phyloP scores from a whole-genome alignment of 2,888 invertebrate species.

The Papilio demoleus region DNA sequence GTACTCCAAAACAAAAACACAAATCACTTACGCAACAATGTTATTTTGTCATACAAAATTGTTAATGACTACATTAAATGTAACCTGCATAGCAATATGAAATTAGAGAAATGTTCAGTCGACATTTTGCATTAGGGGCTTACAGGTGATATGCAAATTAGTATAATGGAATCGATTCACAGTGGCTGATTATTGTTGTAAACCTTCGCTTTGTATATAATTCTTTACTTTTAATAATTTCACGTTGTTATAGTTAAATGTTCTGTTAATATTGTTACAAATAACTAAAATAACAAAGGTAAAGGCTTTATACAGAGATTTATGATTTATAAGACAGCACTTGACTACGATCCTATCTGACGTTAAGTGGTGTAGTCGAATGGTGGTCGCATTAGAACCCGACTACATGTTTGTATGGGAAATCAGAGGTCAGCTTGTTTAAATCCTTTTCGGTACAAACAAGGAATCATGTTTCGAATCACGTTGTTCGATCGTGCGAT shows the following conservation, averaged over 20 bases:
- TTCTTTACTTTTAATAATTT: background rate
- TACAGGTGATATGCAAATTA: constrained; percentile 13
- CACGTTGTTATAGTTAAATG: background rate
- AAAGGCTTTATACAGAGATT: background rate
- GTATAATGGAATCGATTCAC: constrained; percentile 6
- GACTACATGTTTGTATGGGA: too few species aligned
- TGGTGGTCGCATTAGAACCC: too few species aligned
- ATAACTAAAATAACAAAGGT: background rate
- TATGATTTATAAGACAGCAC: too few species aligned
- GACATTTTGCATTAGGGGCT: background rate
- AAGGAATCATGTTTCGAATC: too few species aligned
- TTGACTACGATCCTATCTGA: too few species aligned
- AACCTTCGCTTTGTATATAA: constrained; percentile 1
- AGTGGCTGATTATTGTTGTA: background rate
- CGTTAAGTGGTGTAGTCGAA: too few species aligned
- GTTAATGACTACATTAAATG: too few species aligned
- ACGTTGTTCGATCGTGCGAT: too few species aligned
- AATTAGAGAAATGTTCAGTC: background rate
- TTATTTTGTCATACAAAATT: background rate
- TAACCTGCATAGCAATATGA: background rate
- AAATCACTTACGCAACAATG: background rate
- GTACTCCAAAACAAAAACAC: too few species aligned
- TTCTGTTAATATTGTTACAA: background rate
- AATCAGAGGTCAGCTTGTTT: too few species aligned
- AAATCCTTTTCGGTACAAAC: too few species aligned